Evolutionary conservation across 2,888 invertebrate species (phyloP).

Genomic region (Rotaria macrura): DNA sequence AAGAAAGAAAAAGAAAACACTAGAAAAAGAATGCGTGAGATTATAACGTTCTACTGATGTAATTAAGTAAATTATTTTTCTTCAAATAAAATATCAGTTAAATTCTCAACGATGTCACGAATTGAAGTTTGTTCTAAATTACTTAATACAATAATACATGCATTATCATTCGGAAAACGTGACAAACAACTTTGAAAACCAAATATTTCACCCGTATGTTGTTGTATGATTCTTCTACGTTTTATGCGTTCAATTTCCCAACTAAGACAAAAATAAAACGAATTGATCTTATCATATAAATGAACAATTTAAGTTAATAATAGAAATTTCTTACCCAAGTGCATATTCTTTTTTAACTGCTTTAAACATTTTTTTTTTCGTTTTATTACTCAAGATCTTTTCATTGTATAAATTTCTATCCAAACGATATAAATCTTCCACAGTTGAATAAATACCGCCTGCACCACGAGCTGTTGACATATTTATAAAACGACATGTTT

Average conservation of each 20-base stretch:
- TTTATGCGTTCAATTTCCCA: not conserved
- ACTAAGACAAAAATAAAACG: too few species aligned
- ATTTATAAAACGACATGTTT: constrained; percentile 2
- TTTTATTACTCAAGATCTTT: not conserved
- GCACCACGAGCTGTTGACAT: not conserved
- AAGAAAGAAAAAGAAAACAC: too few species aligned
- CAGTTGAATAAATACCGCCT: not conserved
- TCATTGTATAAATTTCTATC: not conserved
- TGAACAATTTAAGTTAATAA: too few species aligned
- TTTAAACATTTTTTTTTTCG: constrained; percentile 14
- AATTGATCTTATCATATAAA: too few species aligned
- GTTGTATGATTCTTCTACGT: not conserved
- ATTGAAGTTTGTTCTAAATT: not conserved
- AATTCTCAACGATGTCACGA: not conserved
- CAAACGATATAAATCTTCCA: constrained; percentile 3
- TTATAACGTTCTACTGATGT: too few species aligned
- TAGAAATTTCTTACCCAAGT: not conserved
- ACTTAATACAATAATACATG: not conserved
- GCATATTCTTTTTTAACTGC: not conserved
- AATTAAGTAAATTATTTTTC: not conserved
- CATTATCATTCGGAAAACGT: constrained; percentile 5
- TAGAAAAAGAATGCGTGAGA: too few species aligned
- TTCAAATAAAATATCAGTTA: constrained; percentile 2
- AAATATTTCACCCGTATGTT: constrained; percentile 2
- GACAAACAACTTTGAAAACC: not conserved